Evolutionary conservation across 2,797 vertebrate species (phyloP).

Genomic region (Thaleichthys pacificus): DNA sequence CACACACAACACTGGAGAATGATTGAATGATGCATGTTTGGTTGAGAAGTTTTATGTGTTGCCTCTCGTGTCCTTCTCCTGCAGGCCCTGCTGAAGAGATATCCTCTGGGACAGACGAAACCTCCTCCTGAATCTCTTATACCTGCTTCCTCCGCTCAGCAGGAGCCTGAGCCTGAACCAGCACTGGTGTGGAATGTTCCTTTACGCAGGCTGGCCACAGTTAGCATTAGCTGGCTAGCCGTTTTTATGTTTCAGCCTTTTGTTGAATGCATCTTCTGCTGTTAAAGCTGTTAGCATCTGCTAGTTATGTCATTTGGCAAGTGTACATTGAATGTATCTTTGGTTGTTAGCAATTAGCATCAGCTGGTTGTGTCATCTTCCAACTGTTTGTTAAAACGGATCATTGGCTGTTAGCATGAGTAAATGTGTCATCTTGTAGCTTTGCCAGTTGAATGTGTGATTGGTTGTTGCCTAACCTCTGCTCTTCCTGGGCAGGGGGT

Average conservation of each 20-base stretch:
- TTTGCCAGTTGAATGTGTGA: background rate
- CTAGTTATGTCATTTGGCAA: too few species aligned
- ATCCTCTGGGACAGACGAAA: constrained; percentile 65
- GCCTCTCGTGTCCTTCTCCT: background rate
- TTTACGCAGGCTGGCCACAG: too few species aligned
- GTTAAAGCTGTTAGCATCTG: too few species aligned
- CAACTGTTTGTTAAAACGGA: too few species aligned
- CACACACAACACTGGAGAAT: background rate
- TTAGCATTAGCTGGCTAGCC: background rate
- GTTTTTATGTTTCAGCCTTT: too few species aligned
- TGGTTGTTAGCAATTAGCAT: background rate
- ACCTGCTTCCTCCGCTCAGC: constrained; percentile 36
- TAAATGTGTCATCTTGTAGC: background rate
- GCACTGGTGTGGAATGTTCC: background rate
- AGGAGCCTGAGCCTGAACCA: constrained; percentile 42
- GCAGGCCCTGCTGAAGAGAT: constrained; percentile 79
- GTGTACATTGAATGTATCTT: too few species aligned
- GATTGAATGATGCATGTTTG: background rate
- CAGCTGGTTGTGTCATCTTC: background rate
- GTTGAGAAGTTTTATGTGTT: background rate
- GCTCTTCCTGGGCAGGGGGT: background rate
- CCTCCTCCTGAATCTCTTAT: constrained; percentile 55
- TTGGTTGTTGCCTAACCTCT: background rate
- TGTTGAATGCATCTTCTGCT: too few species aligned
- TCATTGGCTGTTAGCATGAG: too few species aligned